phyloP scores from a whole-genome alignment of 2,888 invertebrate species.

The Parnassius glacialis region DNA sequence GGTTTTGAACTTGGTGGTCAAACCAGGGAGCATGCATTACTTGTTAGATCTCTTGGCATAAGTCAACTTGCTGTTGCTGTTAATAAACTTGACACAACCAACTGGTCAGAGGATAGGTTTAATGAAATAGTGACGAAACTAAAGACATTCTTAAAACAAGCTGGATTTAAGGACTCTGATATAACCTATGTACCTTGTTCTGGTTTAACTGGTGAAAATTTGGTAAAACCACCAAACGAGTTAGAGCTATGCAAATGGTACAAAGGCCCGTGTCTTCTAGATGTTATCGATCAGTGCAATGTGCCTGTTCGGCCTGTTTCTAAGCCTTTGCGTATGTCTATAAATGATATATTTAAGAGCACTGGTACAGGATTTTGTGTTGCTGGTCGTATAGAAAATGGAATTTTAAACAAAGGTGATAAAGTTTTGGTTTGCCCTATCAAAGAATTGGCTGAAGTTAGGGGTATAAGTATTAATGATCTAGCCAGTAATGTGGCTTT shows the following conservation, averaged over 20 bases:
- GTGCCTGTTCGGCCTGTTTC: slow-evolving; percentile 92
- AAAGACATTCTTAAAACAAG: slow-evolving; percentile 91
- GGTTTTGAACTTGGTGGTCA: slow-evolving; percentile 99
- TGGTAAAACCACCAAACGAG: slow-evolving; percentile 85
- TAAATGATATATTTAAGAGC: slow-evolving; percentile 97
- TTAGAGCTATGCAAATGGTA: slow-evolving; percentile 87
- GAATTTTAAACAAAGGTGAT: slow-evolving; percentile 91
- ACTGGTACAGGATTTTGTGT: slow-evolving; percentile 95
- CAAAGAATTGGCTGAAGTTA: slow-evolving; percentile 90
- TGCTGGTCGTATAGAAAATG: slow-evolving; percentile 95
- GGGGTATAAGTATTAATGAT: slow-evolving; percentile 88
- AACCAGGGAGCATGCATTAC: slow-evolving; percentile 96
- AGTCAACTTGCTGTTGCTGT: slow-evolving; percentile 96
- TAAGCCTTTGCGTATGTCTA: slow-evolving; percentile 94
- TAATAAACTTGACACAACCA: slow-evolving; percentile 98
- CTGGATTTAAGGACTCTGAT: slow-evolving; percentile 93
- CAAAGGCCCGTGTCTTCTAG: slow-evolving; percentile 89
- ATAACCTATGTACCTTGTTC: slow-evolving; percentile 96
- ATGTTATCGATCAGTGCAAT: slow-evolving; percentile 93
- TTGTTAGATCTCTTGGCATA: slow-evolving; percentile 94
- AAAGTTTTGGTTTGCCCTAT: slow-evolving; percentile 92
- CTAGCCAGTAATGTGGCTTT: slow-evolving; percentile 87
- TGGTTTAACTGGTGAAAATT: slow-evolving; percentile 97
- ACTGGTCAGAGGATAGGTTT: slow-evolving; percentile 95
- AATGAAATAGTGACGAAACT: slow-evolving; percentile 93